These are phyloP conservation scores for Pterobdella sp. DNA, from an alignment of 2,888 invertebrate genomes.

Conservation along the genomic window DNA sequence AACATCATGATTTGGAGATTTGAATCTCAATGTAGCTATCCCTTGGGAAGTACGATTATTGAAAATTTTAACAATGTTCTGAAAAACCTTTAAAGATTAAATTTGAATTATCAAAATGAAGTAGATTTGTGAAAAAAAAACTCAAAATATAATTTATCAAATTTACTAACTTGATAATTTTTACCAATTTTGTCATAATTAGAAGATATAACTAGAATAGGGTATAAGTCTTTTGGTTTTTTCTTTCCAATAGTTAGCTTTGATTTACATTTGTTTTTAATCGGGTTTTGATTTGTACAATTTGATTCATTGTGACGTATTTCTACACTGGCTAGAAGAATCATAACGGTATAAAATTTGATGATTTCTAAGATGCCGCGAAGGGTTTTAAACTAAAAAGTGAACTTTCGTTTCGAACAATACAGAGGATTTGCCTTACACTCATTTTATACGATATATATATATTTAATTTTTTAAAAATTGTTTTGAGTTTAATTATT, in stretches of 20 bases:
- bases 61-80: not conserved
- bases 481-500: too few species aligned
- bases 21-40: not conserved
- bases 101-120: not conserved
- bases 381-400: conserved; percentile 3
- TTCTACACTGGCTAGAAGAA: not conserved
- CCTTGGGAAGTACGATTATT: not conserved
- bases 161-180: not conserved
- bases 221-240: not conserved
- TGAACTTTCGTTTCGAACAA: too few species aligned
- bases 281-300: not conserved
- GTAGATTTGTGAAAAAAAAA: too few species aligned
- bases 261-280: not conserved
- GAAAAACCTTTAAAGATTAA: not conserved
- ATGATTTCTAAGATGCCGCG: too few species aligned
- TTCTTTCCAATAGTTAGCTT: conserved; percentile 2
- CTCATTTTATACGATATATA: not conserved
- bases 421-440: not conserved
- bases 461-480: too few species aligned
- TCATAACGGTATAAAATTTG: too few species aligned
- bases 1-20: not conserved
- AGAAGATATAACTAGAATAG: not conserved
- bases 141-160: not conserved
- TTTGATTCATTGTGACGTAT: not conserved
- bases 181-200: not conserved